Base-by-base conservation (phyloP, 2,797 vertebrate genomes). In the Lates japonicus region DNA sequence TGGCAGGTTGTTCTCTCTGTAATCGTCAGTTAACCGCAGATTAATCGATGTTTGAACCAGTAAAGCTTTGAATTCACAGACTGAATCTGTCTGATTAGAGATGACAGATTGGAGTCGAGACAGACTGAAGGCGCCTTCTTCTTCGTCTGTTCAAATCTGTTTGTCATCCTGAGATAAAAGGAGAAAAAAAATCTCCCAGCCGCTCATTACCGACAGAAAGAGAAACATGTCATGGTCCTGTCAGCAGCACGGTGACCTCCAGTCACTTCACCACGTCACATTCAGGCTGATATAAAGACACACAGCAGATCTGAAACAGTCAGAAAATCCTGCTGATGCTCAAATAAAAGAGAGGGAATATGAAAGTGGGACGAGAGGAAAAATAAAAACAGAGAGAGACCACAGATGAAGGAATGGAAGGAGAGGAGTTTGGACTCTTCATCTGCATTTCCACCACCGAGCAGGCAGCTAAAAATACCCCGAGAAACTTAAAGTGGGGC, bases 391-490 rank as follows among this genome's bases (percentile, higher is more conserved):
- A 49, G 22, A 7, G 31, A 42, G 41, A 42, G 41, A 42, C 3
- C 10, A 31, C 41, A 51, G 63, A 29, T 1, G 39, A 14, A 12
- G 35, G 31, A 35, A 12, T 0, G 20, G 48, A 31, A 9, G 35
- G 22, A 42, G 42, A 29, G 3, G 57, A 0, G 55, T 3, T 44
- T 11, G 57, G 44, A 62, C 65, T 9, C 41, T 19, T 68, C 70
- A 65, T 52, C 68, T 58, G 74, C 16, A 29, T 41, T 19, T 61
- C 17, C 14, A 33, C 31, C 25, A 22, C 9, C 9, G 14, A 70
- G 19, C 31, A 41, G 8, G 48, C 3, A 0, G n/a, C 78, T 85
- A 88, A 83, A 90, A 88, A 88, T 87, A 86, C 12, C 16, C 31
- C 0, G 48, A 31, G 41, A 51, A 68, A 62, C 51, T 37, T 3